Evolutionary conservation across 2,797 vertebrate species (phyloP), one percentile per base, ranked within the genome.

Genomic region (Nothura maculosa): DNA sequence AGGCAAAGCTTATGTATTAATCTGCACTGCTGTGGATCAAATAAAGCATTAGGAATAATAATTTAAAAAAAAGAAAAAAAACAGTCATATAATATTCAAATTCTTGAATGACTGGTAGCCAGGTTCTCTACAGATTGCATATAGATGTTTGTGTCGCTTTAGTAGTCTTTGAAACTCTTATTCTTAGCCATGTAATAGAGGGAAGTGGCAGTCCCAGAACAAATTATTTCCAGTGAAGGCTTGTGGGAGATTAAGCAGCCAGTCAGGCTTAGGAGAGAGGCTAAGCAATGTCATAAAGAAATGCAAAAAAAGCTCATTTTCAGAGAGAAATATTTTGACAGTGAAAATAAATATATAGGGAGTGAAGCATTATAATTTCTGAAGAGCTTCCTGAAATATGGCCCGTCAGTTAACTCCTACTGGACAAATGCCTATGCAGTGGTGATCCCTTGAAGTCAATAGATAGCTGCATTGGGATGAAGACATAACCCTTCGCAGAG

Each of bases 401-500:
- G 6, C 79, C 12, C 20, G 57, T 64, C 34, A 40, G 16, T 30
- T 3, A 6, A 27, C 9, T 45, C 12, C 5, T 42, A 43, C 13
- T 24, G 18, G 17, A 61, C 61, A 57, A 42, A 36, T 8, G 6
- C 2, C 67, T 52, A 28, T 24, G 21, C 10, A 34, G 0, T 32
- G 5, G 4, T 67, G 42, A 50, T 19, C 4, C 7, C 9, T 32
- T 38, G 38, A 87, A 67, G 15, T 50, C 17, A 62, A 30, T 2
- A 66, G n/a, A 20, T 30, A 12, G 3, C 43, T 87, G 6, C 7
- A 28, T 0, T 60, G n/a, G 4, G 12, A 70, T 78, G 8, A 70
- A 48, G 50, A 40, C 6, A 34, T 14, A 10, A 40, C 4, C 3
- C 25, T 62, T 75, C 47, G 40, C 0, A 0, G 32, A 40, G 7